Evolutionary conservation across 2,797 vertebrate species (phyloP), one percentile per base, ranked within the genome.

Genomic region (Denticeps clupeoides): DNA sequence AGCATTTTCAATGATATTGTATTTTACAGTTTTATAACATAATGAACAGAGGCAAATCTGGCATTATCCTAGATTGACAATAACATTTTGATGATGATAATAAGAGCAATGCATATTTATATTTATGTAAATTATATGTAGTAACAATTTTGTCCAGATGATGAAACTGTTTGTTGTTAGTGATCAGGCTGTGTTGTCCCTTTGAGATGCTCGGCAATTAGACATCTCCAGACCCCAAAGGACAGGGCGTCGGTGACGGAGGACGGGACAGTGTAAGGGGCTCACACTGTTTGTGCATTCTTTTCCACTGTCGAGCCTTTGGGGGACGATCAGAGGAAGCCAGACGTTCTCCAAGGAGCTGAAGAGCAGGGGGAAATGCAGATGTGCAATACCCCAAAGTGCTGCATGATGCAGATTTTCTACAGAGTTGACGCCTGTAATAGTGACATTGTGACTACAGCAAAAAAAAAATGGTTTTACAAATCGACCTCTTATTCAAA

Each of bases 231-330:
- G 23, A 31, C 42, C 62, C 45, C 49, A 1, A 3, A 45, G 43
- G 60, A 38, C 7, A 11, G 4, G 27, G 29, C 51, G 49, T 35
- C 32, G 50, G 42, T 42, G 27, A 35, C 51, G 41, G 53, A 58
- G 49, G 37, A 29, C 4, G 45, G 12, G 26, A 26, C 3, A 9
- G 33, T 15, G 22, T 24, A 28, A 13, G 16, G 27, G 42, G 9
- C 49, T 12, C 51, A 33, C 27, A 33, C 33, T 37, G 49, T 31
- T 31, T 66, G 32, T 47, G 60, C 41, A 24, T 53, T 63, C 68
- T 56, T 69, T 80, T 77, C 78, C 78, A 75, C 65, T 21, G 32
- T 44, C 40, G 62, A 38, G 54, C 71, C 71, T 74, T 58, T 62
- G 73, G 72, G 68, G 74, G 58, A 48, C 38, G 38, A 23, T 42